A percentile compares a stretch with the other conserved stretches of the same genome.
Conservation (phyloP, 1,140 invertebrate genomes). For the Penaeus indicus region DNA sequence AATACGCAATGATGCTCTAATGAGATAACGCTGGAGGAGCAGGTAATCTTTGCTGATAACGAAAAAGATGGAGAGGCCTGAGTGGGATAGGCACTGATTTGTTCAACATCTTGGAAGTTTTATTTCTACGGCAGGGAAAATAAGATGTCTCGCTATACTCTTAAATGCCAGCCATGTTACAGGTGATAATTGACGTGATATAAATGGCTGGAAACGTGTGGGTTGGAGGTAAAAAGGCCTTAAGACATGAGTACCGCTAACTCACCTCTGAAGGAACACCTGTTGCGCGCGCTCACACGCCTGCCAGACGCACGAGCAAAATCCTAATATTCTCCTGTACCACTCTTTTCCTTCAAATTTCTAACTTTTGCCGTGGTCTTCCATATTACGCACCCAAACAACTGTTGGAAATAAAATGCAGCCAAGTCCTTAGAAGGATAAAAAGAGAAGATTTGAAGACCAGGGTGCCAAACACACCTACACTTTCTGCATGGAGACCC, state of each 20-base stretch:
- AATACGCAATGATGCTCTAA: no score
- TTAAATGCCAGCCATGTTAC: background rate
- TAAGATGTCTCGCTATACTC: background rate
- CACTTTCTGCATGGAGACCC: background rate
- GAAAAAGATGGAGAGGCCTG: no score
- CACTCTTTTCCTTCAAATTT: background rate
- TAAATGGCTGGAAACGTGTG: background rate
- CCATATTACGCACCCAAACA: background rate
- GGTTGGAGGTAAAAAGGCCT: background rate
- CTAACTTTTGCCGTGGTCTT: background rate
- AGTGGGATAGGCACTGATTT: no score
- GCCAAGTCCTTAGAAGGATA: background rate
- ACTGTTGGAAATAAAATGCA: background rate
- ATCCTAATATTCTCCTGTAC: background rate
- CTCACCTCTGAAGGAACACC: slow-evolving; percentile 15
- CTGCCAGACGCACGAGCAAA: slow-evolving; percentile 4
- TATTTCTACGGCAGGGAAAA: no score
- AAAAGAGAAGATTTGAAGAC: background rate
- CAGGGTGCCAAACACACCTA: background rate
- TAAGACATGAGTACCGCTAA: slow-evolving; percentile 23
- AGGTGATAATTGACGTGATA: background rate
- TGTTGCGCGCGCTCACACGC: background rate
- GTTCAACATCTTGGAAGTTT: no score
- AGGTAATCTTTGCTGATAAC: no score
- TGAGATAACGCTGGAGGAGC: no score